Evolutionary conservation across 2,113 vertebrate genomes (phyloP).

Genomic region (Arothron firmamentum): DNA sequence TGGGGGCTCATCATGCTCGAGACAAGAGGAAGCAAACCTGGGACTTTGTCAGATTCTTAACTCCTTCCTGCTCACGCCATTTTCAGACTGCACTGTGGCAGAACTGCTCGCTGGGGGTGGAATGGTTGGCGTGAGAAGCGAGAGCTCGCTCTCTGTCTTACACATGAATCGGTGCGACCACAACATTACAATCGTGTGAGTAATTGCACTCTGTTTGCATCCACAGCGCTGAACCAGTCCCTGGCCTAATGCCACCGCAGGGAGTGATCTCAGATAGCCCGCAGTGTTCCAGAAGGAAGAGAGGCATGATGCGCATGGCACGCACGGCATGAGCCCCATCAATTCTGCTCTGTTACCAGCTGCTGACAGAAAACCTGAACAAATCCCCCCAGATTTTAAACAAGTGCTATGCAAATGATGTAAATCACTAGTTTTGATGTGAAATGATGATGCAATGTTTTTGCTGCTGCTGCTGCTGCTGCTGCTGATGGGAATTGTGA

Average conservation of each 20-base stretch:
- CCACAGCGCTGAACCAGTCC: background rate
- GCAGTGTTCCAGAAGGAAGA: background rate
- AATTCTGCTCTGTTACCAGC: background rate
- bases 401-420: background rate
- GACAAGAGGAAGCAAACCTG: slow-evolving; percentile 35
- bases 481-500: no score
- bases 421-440: background rate
- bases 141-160: background rate
- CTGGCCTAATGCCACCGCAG: background rate
- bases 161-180: background rate
- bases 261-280: background rate
- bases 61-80: slow-evolving; percentile 18
- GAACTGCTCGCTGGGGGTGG: background rate
- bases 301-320: background rate
- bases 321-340: background rate
- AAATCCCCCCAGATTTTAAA: background rate
- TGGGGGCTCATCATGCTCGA: slow-evolving; percentile 44
- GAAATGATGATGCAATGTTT: no score
- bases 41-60: slow-evolving; percentile 45
- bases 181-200: background rate
- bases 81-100: slow-evolving; percentile 3
- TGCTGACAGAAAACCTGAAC: background rate
- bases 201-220: background rate
- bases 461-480: no score
- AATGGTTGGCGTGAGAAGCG: background rate